Evolutionary conservation across 2,797 vertebrate species (phyloP).

Genomic region (Enteromius anoplus): DNA sequence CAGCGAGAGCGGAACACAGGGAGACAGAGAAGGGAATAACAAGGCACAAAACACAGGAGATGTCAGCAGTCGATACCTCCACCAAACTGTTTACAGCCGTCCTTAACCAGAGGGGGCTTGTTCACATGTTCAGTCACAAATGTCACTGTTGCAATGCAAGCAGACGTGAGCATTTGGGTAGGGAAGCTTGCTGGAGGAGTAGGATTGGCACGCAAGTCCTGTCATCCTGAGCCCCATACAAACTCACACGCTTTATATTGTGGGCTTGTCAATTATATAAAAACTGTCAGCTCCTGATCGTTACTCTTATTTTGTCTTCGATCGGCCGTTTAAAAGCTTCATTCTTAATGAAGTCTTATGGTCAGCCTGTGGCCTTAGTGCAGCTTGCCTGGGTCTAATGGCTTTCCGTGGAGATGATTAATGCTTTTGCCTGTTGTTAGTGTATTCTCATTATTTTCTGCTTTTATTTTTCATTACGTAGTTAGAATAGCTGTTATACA

Average conservation of each 20-base stretch:
- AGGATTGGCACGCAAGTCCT: constrained; percentile 16
- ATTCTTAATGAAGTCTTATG: constrained; percentile 29
- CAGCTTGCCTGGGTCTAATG: constrained; percentile 9
- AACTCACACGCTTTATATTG: constrained; percentile 18
- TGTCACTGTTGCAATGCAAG: constrained; percentile 5
- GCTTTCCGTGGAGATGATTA: not conserved
- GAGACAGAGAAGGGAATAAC: constrained; percentile 9
- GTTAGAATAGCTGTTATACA: not conserved
- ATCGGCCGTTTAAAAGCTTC: constrained; percentile 1
- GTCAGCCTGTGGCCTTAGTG: not conserved
- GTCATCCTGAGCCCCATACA: constrained; percentile 1
- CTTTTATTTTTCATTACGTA: constrained; percentile 1
- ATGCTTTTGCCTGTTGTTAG: constrained; percentile 5
- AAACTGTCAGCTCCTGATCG: not conserved
- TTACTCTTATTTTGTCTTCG: constrained; percentile 20
- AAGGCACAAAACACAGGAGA: constrained; percentile 4
- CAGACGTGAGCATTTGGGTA: constrained; percentile 23
- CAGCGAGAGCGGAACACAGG: not conserved
- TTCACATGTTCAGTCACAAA: constrained; percentile 23
- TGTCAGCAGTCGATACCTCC: constrained; percentile 17
- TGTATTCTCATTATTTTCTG: not conserved
- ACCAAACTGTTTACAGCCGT: constrained; percentile 13
- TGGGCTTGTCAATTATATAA: constrained; percentile 8
- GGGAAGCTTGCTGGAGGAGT: constrained; percentile 19
- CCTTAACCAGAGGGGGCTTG: constrained; percentile 23